Conservation (phyloP, 1,140 invertebrate species). For the Reticulitermes speratus region DNA sequence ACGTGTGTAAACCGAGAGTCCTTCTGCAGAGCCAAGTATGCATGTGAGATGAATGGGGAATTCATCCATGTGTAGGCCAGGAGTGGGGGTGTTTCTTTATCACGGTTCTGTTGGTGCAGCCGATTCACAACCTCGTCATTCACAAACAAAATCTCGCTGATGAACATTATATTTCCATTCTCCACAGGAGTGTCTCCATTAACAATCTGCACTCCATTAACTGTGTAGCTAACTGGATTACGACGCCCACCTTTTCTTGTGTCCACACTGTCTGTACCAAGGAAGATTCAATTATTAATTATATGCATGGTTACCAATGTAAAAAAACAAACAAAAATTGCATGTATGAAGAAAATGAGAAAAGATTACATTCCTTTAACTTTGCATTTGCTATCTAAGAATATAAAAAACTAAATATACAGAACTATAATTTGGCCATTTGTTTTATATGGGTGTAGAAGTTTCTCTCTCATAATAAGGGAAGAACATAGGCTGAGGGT, state of each 20-base stretch:
- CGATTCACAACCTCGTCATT: slow-evolving; percentile 58
- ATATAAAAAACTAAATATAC: too few relatives aligned
- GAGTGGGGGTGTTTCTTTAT: slow-evolving; percentile 63
- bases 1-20: slow-evolving; percentile 54
- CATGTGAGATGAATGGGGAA: slow-evolving; percentile 61
- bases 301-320: too few relatives aligned
- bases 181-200: slow-evolving; percentile 58
- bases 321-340: too few relatives aligned
- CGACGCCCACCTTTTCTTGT: not conserved
- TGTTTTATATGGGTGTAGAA: too few relatives aligned
- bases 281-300: slow-evolving; percentile 17
- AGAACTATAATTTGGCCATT: too few relatives aligned
- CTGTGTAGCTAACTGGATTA: slow-evolving; percentile 41
- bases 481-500: too few relatives aligned
- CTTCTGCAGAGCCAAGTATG: slow-evolving; percentile 58
- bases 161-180: slow-evolving; percentile 61
- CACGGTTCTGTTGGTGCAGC: slow-evolving; percentile 58
- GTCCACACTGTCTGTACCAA: not conserved
- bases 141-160: slow-evolving; percentile 60
- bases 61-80: slow-evolving; percentile 62
- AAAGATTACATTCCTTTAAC: too few relatives aligned
- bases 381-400: too few relatives aligned
- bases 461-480: too few relatives aligned
- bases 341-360: too few relatives aligned
- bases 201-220: slow-evolving; percentile 58